A percentile compares a stretch with the other conserved stretches of the same genome.
Evolutionary conservation across 2,797 vertebrate genomes (phyloP).

Genomic region (Sebastes oblongus): DNA sequence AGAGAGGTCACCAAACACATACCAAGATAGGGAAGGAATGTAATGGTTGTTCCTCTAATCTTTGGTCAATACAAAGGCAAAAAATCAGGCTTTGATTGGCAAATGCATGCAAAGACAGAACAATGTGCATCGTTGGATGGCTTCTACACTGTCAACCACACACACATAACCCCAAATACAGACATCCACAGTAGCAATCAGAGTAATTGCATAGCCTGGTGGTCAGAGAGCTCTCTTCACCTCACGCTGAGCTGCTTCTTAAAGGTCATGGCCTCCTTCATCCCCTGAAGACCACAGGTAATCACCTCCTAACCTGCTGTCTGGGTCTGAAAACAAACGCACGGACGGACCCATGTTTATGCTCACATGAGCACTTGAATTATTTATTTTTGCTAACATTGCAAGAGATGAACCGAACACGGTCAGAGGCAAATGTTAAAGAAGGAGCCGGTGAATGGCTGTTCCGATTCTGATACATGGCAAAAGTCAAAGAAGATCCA

Average conservation of each 20-base stretch:
- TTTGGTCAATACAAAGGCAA: background rate
- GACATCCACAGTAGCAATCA: background rate
- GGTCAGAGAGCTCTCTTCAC: background rate
- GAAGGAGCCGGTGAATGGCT: rapidly evolving
- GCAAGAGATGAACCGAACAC: background rate
- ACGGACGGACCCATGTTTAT: background rate
- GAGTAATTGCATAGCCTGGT: conserved; percentile 8
- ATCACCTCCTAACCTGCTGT: conserved; percentile 26
- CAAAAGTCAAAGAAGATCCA: background rate
- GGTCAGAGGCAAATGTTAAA: background rate
- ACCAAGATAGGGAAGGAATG: background rate
- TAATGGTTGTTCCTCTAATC: background rate
- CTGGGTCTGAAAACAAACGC: conserved; percentile 1
- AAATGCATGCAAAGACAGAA: background rate
- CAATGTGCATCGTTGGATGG: background rate
- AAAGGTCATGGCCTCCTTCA: conserved; percentile 21
- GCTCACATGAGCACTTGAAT: background rate
- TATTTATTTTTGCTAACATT: background rate
- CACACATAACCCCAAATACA: background rate
- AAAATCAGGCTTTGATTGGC: background rate
- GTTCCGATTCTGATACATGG: background rate
- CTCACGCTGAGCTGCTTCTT: conserved; percentile 15
- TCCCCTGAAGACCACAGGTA: background rate
- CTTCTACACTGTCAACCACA: background rate
- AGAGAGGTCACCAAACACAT: background rate